These are phyloP conservation scores for Neoitamus cyanurus DNA, from an alignment of 2,888 invertebrate species.

Conservation along the genomic window DNA sequence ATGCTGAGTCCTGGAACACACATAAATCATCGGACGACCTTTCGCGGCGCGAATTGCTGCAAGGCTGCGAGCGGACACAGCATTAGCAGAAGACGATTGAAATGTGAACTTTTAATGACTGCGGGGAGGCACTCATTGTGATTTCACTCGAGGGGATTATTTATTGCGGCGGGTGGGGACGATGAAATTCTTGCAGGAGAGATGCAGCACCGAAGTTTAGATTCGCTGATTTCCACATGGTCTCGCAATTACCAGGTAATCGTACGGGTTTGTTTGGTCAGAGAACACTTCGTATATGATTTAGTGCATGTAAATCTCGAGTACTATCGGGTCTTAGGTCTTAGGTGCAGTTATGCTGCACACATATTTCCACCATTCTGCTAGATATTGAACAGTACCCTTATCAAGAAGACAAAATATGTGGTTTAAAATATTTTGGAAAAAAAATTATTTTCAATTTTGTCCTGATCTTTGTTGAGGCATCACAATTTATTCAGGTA, in stretches of 20 bases:
- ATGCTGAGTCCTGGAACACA: not conserved
- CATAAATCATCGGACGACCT: constrained; percentile 35
- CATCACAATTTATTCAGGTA: no score
- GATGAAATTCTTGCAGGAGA: not conserved
- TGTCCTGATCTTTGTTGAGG: no score
- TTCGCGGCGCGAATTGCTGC: not conserved
- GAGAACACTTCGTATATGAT: not conserved
- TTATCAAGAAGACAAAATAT: no score
- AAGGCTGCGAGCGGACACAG: constrained; percentile 2
- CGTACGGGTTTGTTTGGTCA: not conserved
- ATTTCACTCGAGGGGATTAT: not conserved
- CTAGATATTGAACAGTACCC: no score
- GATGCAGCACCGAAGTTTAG: not conserved
- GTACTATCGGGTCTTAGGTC: not conserved
- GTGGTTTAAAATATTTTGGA: no score
- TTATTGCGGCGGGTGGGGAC: not conserved
- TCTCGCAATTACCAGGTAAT: not conserved
- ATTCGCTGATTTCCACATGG: not conserved
- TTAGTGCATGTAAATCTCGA: not conserved
- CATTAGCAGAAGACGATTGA: constrained; percentile 19
- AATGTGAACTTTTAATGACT: constrained; percentile 32
- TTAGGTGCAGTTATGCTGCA: not conserved
- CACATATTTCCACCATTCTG: no score
- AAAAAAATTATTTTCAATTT: no score
- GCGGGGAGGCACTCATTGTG: not conserved